A percentile compares a stretch with the other conserved stretches of the same genome.
phyloP scores from a whole-genome alignment of 2,888 invertebrate species.

The Noctua fimbriata region DNA sequence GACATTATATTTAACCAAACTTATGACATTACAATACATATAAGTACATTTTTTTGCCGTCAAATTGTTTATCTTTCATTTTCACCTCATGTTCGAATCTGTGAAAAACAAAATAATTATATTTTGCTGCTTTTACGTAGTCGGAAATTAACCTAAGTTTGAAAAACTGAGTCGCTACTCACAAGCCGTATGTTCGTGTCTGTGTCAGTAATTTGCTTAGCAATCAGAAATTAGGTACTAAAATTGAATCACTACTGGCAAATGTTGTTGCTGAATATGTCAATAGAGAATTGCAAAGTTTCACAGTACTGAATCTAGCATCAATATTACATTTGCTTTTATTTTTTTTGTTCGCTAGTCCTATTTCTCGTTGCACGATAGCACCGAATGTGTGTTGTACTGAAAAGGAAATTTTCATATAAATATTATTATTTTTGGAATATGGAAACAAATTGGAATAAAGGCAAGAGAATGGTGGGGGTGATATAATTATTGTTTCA shows the following conservation, averaged over 20 bases:
- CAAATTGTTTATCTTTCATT: constrained; percentile 46
- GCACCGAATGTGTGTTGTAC: constrained; percentile 83
- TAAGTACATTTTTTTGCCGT: constrained; percentile 46
- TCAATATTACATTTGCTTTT: constrained; percentile 72
- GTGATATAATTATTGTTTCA: neutral
- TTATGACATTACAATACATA: constrained; percentile 54
- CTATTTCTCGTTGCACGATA: constrained; percentile 82
- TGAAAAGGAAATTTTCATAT: constrained; percentile 65
- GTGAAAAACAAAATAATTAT: constrained; percentile 24
- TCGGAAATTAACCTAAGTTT: neutral
- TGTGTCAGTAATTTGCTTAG: neutral
- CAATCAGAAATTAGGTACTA: constrained; percentile 67
- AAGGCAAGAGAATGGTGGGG: neutral
- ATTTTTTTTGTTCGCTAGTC: constrained; percentile 68
- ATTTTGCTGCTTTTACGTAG: neutral
- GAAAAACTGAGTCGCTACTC: constrained; percentile 12
- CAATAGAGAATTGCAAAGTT: constrained; percentile 69
- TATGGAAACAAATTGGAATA: neutral
- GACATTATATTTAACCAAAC: constrained; percentile 50
- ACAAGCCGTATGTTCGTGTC: constrained; percentile 6
- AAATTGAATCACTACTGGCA: constrained; percentile 68
- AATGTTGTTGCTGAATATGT: constrained; percentile 72
- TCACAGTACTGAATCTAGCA: constrained; percentile 76
- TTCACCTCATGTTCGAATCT: constrained; percentile 20
- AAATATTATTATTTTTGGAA: neutral